These are phyloP conservation scores for Boloria selene DNA, from an alignment of 2,888 invertebrate species.

Conservation along the genomic window DNA sequence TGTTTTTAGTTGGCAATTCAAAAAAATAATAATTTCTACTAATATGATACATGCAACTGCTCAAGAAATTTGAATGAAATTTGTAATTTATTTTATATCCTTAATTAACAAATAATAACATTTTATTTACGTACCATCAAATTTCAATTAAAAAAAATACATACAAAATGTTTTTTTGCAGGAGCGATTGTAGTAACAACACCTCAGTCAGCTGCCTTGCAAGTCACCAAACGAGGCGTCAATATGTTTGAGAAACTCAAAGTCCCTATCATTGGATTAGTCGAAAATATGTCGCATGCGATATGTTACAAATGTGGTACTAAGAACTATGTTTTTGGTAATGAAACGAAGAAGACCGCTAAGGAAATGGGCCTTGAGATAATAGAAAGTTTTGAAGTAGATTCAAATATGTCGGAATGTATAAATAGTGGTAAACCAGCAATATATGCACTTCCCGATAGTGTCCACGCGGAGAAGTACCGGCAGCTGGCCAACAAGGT, in stretches of 20 bases:
- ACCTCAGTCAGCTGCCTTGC: slow-evolving; percentile 93
- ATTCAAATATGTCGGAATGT: slow-evolving; percentile 85
- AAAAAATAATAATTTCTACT: no score
- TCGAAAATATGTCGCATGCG: slow-evolving; percentile 94
- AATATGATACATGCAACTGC: no score
- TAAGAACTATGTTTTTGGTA: slow-evolving; percentile 88
- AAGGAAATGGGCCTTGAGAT: slow-evolving; percentile 85
- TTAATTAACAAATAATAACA: no score
- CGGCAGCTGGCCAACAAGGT: slow-evolving; percentile 72
- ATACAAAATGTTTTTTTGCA: slow-evolving; percentile 49
- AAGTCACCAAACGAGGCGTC: slow-evolving; percentile 92
- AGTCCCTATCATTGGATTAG: slow-evolving; percentile 92
- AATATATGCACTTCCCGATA: slow-evolving; percentile 85
- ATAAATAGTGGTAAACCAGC: slow-evolving; percentile 90
- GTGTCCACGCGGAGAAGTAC: slow-evolving; percentile 74
- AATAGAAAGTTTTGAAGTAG: slow-evolving; percentile 88
- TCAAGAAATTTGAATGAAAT: no score
- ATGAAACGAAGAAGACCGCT: slow-evolving; percentile 84
- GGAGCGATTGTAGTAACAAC: slow-evolving; percentile 96
- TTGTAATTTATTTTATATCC: no score
- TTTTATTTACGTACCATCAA: no score
- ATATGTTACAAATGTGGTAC: slow-evolving; percentile 89
- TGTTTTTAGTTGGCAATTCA: no score
- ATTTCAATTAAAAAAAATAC: no score
- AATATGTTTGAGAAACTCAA: slow-evolving; percentile 93